phyloP scores from a whole-genome alignment of 2,113 vertebrate genomes.

The Prinia subflava region DNA sequence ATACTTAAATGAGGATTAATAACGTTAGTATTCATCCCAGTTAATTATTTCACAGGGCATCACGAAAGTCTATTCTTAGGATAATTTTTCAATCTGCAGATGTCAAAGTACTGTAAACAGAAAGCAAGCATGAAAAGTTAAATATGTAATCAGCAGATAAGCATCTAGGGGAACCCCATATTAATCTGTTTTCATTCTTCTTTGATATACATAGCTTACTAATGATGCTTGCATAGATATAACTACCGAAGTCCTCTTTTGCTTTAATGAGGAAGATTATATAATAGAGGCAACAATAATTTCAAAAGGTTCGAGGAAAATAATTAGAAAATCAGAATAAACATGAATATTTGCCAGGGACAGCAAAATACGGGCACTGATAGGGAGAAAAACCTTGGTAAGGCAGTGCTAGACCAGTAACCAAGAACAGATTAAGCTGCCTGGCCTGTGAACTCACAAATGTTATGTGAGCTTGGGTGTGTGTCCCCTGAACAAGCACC shows the following conservation, averaged over 20 bases:
- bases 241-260: background rate
- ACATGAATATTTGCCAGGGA: background rate
- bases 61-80: background rate
- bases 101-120: background rate
- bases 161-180: background rate
- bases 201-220: background rate
- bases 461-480: background rate
- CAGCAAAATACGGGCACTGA: background rate
- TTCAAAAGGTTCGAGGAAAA: background rate
- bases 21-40: background rate
- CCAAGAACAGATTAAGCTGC: background rate
- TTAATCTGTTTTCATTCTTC: background rate
- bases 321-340: background rate
- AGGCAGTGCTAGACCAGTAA: background rate
- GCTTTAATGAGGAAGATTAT: background rate
- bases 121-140: background rate
- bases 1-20: background rate
- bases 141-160: conserved; percentile 20
- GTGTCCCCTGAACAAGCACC: background rate
- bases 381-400: background rate
- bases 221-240: background rate
- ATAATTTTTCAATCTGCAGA: conserved; percentile 27
- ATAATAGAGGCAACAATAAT: background rate
- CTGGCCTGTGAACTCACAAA: rapidly evolving
- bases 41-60: background rate